Evolutionary conservation across 2,888 invertebrate genomes (phyloP), one percentile per base, ranked within the genome.

Genomic region (Hoplodrina blanda): DNA sequence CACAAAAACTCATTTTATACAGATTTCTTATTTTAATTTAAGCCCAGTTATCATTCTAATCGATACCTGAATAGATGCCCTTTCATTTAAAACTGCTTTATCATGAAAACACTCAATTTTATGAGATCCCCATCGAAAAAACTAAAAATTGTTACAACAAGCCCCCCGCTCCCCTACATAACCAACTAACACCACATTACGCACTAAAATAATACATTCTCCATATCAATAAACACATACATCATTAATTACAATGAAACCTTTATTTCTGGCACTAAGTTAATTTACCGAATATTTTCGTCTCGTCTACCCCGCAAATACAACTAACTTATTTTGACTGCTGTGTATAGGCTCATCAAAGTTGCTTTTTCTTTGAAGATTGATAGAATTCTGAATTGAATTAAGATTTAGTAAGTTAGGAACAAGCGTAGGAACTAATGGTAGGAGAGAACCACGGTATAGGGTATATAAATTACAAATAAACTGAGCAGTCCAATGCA

Each of bases 261-360:
- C 37, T 46, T 46, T 60, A 55, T 56, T 61, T 44, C 11, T 61
- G 37, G 50, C 13, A n/a, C n/a, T 6, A 13, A 37, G 19, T 44
- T 13, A 0, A 13, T 0, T 19, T 59, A 15, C 11, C 25, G 6
- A 52, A 37, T 44, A 41, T 64, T 54, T 62, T 54, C 30, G 33
- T 37, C 25, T 62, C 37, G 52, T 33, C 37, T 37, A n/a, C 17
- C 13, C 46, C 19, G 46, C 11, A 41, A 33, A 50, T 33, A 53
- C 4, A n/a, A 50, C 50, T 73, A 62, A 74, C 69, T 69, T 56
- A 69, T 56, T 56, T 55, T 13, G 74, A 49, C 59, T 62, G 25
- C 13, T 50, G 20, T 46, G 15, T 46, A 69, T 41, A 56, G 69
- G 62, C 69, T 73, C 68, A 73, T 59, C 44, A 44, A 11, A 11